Conservation (phyloP, 2,113 vertebrate genomes). For the Anoplopoma fimbria region DNA sequence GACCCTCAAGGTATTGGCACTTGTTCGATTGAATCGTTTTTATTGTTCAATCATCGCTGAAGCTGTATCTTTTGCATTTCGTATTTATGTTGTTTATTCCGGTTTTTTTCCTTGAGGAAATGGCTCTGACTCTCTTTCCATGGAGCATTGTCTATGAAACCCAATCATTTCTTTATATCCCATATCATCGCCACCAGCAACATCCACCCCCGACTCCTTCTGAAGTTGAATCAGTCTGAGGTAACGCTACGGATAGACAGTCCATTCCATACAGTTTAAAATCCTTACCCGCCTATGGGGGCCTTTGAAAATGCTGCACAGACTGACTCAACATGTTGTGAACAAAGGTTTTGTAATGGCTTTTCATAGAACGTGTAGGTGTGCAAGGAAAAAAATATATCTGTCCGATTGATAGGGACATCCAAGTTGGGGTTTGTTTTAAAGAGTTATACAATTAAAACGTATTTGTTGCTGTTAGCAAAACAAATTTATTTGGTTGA, state of each 20-base stretch:
- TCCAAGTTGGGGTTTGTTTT: constrained; percentile 10
- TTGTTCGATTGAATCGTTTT: not conserved
- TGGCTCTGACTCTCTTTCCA: constrained; percentile 26
- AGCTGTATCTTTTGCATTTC: constrained; percentile 3
- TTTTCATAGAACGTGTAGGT: constrained; percentile 11
- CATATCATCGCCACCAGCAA: constrained; percentile 36
- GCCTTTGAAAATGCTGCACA: constrained; percentile 19
- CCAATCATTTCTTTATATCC: constrained; percentile 40
- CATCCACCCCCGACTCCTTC: constrained; percentile 49
- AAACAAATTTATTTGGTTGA: constrained; percentile 1
- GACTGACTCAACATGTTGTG: not conserved
- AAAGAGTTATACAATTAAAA: not conserved
- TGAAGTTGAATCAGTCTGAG: constrained; percentile 45
- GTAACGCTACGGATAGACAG: constrained; percentile 35
- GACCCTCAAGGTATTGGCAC: not conserved
- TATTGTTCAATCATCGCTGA: constrained; percentile 21
- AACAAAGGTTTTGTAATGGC: constrained; percentile 19
- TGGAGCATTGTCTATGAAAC: constrained; percentile 19
- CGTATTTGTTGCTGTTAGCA: not conserved
- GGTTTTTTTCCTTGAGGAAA: not conserved
- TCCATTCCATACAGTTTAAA: constrained; percentile 52
- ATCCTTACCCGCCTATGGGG: constrained; percentile 16
- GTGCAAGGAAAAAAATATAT: not conserved
- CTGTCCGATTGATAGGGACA: not conserved
- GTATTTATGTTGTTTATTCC: not conserved